Base-by-base conservation (phyloP, 2,113 vertebrate species). In the Calyptommatus sinebrachiatus region DNA sequence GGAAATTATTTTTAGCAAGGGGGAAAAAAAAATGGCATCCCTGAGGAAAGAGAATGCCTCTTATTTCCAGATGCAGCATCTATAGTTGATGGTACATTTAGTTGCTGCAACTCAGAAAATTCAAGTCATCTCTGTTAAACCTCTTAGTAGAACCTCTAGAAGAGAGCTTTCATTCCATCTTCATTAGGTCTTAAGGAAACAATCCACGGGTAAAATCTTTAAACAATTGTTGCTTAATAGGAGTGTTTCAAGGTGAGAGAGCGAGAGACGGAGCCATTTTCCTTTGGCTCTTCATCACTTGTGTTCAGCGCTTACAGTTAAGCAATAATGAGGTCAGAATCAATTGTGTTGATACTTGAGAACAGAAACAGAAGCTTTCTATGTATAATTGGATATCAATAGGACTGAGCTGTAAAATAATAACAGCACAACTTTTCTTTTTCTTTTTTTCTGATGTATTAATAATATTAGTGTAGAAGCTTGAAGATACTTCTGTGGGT, bases 151-250 rank as follows among this genome's bases (percentile, higher is more conserved):
- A 62, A 71, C 3, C 35, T 28, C 24, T 45, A 35, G 68, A 61
- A 35, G 35, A 28, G 70, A 71, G 20, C 67, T 24, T 70, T 71
- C 26, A 45, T 71, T 78, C 60, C 35, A 28, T 61, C 41, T 12
- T 71, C 77, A 79, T 71, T 46, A 62, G n/a, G 71, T 71, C 16
- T 69, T 22, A 57, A 24, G 28, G 29, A 74, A 74, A 35, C 72
- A 74, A 35, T 21, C 53, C 31, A 74, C 20, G 7, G 10, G 20
- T 35, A 61, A 22, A 35, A 29, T 29, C 29, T 11, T 60, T 60
- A 35, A 35, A 73, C 60, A 21, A 29, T 48, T 66, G 41, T 48
- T 66, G 65, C 29, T 50, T 67, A 50, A 28, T 9, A 77, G n/a
- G 18, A 8, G 21, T 66, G 16, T 21, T 65, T 65, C 41, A 66